Evolutionary conservation across 1,140 invertebrate species (phyloP), one percentile per base, ranked within the genome.

Genomic region (Macrotrachela quadricornifera): DNA sequence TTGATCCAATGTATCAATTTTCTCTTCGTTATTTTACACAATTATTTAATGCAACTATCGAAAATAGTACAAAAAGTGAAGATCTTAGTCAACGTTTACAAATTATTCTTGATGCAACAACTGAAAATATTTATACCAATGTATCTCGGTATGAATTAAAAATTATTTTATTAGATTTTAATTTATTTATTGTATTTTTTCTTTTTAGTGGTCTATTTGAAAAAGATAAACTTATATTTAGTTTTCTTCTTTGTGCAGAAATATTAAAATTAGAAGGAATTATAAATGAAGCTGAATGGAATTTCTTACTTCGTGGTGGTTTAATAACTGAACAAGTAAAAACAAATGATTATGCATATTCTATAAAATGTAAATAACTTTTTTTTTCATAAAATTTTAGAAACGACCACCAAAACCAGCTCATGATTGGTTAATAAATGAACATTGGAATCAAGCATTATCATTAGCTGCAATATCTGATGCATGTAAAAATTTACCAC

Each of bases 21-120:
- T 85, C 83, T 3, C 69, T 87, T 6, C 85, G 85, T 62, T 87
- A 85, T 64, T 87, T 86, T 60, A 83, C 75, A 56, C 76, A 57
- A 37, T 41, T 58, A 36, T 58, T 58, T 47, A 56, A 51, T 38
- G n/a, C 44, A 2, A 71, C 68, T 2, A 69, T 71, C 46, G 62
- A 65, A 49, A 63, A 55, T n/a, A 65, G 64, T 49, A 62, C 65
- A 57, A 68, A 69, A 50, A 56, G 46, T 11, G 53, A 60, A 12
- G 59, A 68, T 50, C 54, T 70, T 13, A 46, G 60, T 9, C 57
- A 57, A 48, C 54, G 69, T 36, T 55, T 71, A 9, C 36, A 60
- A 21, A 68, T 65, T 39, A 61, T 67, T 53, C 57, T 69, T 15
- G 55, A 59, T 12, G 59, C 62, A 47, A 69, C 79, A 47, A 77